A percentile compares a stretch with the other conserved stretches of the same genome.
phyloP scores from a whole-genome alignment of 2,113 vertebrate species.

The Glaucidium brasilianum region DNA sequence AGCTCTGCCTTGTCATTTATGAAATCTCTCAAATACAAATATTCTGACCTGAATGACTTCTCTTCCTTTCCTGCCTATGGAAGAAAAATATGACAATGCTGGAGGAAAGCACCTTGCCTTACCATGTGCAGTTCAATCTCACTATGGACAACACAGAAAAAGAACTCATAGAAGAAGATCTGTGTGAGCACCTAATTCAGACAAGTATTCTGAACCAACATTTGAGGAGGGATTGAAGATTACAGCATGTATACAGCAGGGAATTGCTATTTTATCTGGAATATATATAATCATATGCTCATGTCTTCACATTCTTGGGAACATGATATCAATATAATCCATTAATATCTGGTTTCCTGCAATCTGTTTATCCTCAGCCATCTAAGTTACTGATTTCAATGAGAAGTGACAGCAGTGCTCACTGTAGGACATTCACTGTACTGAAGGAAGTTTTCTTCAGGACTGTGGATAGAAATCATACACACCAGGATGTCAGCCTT shows the following conservation, averaged over 20 bases:
- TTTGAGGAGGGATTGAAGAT: neutral
- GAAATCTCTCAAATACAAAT: neutral
- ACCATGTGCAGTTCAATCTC: rapidly evolving
- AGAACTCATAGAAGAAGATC: neutral
- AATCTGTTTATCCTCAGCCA: neutral
- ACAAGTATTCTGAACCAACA: neutral
- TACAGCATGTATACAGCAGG: neutral
- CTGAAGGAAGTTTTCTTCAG: neutral
- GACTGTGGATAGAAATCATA: neutral
- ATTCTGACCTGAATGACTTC: neutral
- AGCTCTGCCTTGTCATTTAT: neutral
- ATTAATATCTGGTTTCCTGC: neutral
- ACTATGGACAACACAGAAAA: neutral
- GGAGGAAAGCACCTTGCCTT: neutral
- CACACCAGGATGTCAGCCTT: neutral
- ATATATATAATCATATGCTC: neutral
- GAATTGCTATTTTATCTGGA: neutral
- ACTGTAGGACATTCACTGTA: neutral
- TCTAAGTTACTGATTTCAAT: neutral
- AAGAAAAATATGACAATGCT: neutral
- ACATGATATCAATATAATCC: neutral
- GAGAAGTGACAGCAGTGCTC: neutral
- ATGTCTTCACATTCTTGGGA: neutral
- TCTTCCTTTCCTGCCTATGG: neutral
- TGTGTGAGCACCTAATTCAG: neutral